Evolutionary conservation across 2,888 invertebrate genomes (phyloP), one percentile per base, ranked within the genome.

Genomic region (Lamproptera curius): DNA sequence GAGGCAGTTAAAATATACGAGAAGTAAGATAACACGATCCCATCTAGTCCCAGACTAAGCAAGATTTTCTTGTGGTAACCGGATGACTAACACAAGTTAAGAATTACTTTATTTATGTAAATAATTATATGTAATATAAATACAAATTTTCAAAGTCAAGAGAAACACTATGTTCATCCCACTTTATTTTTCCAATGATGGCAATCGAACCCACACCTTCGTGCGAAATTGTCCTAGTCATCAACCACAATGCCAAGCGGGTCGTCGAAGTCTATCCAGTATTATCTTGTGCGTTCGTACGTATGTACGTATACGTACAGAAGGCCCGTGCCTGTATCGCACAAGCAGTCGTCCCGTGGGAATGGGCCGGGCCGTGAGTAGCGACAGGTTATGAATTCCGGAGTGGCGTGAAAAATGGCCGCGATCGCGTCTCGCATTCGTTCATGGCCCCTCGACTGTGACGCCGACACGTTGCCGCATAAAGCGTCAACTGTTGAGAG

Each of bases 301-400:
- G n/a, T n/a, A n/a, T n/a, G n/a, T n/a, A n/a, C n/a, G 61, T 58
- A 54, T 49, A 53, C 51, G 61, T 58, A 65, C 64, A 65, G 62
- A 63, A 62, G 55, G 63, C 50, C 66, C 63, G 61, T 61, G 69
- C 65, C 61, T 60, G 64, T 56, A 58, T 67, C 66, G 66, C 72
- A 69, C 74, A 71, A 76, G 70, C 62, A 70, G 62, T 56, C 61
- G 62, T 67, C 69, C 63, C 57, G 57, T 50, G 70, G 72, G 69
- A 67, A 67, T 61, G 62, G 59, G 60, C 53, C 55, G 55, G 50
- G 58, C 51, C 59, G 58, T 68, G 68, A 62, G 66, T 71, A 67
- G 65, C 55, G 56, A 67, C 70, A 71, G 71, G 72, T 77, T 80
- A 79, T 80, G 74, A 80, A 80, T 79, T 73, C 68, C 61, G 58